These are phyloP conservation scores for Andrena chrysosceles DNA, from an alignment of 2,888 invertebrate species.

Conservation along the genomic window DNA sequence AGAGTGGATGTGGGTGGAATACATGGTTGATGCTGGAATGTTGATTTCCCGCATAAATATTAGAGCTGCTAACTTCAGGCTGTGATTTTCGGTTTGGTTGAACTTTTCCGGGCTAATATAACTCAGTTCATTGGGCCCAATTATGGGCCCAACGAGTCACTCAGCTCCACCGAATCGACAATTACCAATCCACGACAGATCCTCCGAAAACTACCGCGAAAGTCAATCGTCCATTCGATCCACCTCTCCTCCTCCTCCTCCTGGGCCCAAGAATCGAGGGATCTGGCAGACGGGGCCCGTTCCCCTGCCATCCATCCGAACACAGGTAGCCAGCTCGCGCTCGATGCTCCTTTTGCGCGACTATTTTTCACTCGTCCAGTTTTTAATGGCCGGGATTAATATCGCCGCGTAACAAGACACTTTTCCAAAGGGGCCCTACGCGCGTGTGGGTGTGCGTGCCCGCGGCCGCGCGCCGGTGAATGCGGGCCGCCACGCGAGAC, in stretches of 20 bases:
- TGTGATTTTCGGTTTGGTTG: too few species aligned
- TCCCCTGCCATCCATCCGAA: slow-evolving; percentile 64
- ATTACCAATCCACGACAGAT: not conserved
- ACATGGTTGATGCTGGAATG: too few species aligned
- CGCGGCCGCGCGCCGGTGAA: slow-evolving; percentile 53
- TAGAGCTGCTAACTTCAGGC: too few species aligned
- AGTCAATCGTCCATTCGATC: slow-evolving; percentile 12
- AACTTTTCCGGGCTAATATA: too few species aligned
- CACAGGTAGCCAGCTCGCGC: slow-evolving; percentile 79
- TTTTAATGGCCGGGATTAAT: slow-evolving; percentile 85
- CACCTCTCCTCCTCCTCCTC: not conserved
- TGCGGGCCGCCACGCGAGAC: slow-evolving; percentile 70
- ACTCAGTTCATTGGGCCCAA: too few species aligned
- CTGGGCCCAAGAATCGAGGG: slow-evolving; percentile 26
- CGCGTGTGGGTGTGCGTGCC: slow-evolving; percentile 60
- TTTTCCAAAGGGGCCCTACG: slow-evolving; percentile 73
- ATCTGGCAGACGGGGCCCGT: not conserved
- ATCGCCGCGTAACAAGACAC: slow-evolving; percentile 84
- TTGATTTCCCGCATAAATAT: too few species aligned
- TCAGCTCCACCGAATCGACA: not conserved
- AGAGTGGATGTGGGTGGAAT: too few species aligned
- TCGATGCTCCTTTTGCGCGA: slow-evolving; percentile 76
- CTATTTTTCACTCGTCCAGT: slow-evolving; percentile 84
- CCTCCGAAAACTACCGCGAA: not conserved
- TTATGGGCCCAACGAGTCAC: too few species aligned